Evolutionary conservation across 1,140 invertebrate genomes (phyloP), one percentile per base, ranked within the genome.

Genomic region (Xylocopa sonorina): DNA sequence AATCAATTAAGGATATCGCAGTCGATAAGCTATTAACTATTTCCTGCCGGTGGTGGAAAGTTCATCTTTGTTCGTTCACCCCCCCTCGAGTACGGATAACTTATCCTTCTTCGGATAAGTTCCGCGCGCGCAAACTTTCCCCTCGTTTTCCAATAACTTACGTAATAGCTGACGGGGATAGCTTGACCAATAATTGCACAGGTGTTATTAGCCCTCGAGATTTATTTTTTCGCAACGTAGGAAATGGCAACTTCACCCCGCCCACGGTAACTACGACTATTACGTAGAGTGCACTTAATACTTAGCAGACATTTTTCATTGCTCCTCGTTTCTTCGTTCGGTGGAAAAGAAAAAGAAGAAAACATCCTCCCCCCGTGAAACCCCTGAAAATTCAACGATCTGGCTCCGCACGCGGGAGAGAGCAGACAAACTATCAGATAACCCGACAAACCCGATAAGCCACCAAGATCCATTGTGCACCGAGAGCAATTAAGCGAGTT

Each of bases 71-170:
- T n/a, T 34, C 48, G 2, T 51, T 51, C 27, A n/a, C n/a, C 24
- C 18, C 27, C 38, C 2, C 18, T 14, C 63, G 7, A 34, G 7
- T 51, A 51, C 32, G 48, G 29, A 14, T 66, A n/a, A 18, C 16
- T 43, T 27, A 24, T 12, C 16, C 46, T 14, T 48, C 43, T 21
- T 67, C 18, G 43, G 63, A 66, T 48, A 55, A 41, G 50, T 41
- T 69, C 18, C n/a, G 12, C 21, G 21, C 2, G 21, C 16, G 50
- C 50, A 69, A 69, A 69, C 67, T 69, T 55, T 41, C 67, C 18
- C 67, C 67, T 55, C 50, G 46, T 69, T 69, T 69, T 41, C 67
- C 67, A 55, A 69, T 69, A 69, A 55, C 67, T 69, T 69, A 55
- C 50, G 50, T 69, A 69, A 69, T 69, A 69, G 67, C 67, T 53